Conservation (phyloP, 2,888 invertebrate species). For the Zeuzera pyrina region DNA sequence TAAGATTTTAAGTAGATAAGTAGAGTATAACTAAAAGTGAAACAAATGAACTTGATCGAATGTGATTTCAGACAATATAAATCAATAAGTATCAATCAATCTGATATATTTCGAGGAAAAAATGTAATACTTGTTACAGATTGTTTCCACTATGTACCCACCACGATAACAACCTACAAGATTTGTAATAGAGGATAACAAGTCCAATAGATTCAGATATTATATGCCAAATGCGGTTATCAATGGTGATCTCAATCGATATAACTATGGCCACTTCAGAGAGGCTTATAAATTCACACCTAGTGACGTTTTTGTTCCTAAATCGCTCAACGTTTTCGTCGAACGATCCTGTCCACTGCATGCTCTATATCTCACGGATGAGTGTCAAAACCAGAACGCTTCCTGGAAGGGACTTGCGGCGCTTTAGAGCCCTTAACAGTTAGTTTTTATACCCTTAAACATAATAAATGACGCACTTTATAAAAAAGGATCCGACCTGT, state of each 20-base stretch:
- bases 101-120: no score
- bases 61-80: no score
- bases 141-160: no score
- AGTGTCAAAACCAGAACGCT: conserved; percentile 65
- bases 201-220: no score
- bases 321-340: conserved; percentile 37
- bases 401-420: conserved; percentile 69
- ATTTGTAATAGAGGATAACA: no score
- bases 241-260: conserved; percentile 8
- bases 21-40: no score
- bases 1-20: no score
- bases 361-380: conserved; percentile 62
- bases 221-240: no score
- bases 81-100: no score
- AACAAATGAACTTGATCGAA: no score
- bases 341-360: conserved; percentile 35
- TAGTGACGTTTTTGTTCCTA: conserved; percentile 34
- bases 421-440: conserved; percentile 59
- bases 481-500: conserved; percentile 69
- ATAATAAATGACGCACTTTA: conserved; percentile 68
- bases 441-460: conserved; percentile 57
- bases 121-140: no score
- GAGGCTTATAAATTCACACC: conserved; percentile 52
- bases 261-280: conserved; percentile 29
- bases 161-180: no score